These are phyloP conservation scores for Eurytoma californica DNA, from an alignment of 2,888 invertebrate genomes.

Conservation along the genomic window DNA sequence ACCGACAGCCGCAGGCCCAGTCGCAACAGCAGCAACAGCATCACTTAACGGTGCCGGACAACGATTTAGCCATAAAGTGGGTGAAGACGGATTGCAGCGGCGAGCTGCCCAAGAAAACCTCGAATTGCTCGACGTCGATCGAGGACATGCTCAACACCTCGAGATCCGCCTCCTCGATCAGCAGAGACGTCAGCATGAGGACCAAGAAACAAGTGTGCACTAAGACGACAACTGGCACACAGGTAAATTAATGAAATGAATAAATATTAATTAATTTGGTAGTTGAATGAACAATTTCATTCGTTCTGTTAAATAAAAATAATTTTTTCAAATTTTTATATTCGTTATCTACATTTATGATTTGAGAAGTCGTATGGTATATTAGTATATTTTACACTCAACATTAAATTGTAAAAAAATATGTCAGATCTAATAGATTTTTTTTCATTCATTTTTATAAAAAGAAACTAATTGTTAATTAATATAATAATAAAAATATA, in stretches of 20 bases:
- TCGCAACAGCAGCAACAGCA: conserved; percentile 62
- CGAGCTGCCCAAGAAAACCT: conserved; percentile 68
- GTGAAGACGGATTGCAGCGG: conserved; percentile 67
- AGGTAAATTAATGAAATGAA: conserved; percentile 66
- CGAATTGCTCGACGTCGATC: conserved; percentile 72
- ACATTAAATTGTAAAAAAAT: background rate
- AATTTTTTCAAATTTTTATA: background rate
- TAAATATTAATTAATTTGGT: background rate
- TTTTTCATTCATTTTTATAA: background rate
- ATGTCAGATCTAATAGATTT: background rate
- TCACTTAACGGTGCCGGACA: conserved; percentile 59
- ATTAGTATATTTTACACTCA: background rate
- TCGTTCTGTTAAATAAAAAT: background rate
- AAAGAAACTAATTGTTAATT: background rate
- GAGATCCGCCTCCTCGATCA: conserved; percentile 67
- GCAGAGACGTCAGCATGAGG: conserved; percentile 28
- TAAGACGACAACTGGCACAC: conserved; percentile 54
- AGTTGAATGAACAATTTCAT: background rate
- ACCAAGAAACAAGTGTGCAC: background rate
- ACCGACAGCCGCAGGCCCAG: conserved; percentile 56
- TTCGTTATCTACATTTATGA: too few relatives aligned
- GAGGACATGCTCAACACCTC: conserved; percentile 72
- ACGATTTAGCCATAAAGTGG: conserved; percentile 73
- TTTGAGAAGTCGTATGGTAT: too few relatives aligned
- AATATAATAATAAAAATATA: too few relatives aligned